Evolutionary conservation across 2,113 vertebrate genomes (phyloP).

Genomic region (Lycocorax pyrrhopterus): DNA sequence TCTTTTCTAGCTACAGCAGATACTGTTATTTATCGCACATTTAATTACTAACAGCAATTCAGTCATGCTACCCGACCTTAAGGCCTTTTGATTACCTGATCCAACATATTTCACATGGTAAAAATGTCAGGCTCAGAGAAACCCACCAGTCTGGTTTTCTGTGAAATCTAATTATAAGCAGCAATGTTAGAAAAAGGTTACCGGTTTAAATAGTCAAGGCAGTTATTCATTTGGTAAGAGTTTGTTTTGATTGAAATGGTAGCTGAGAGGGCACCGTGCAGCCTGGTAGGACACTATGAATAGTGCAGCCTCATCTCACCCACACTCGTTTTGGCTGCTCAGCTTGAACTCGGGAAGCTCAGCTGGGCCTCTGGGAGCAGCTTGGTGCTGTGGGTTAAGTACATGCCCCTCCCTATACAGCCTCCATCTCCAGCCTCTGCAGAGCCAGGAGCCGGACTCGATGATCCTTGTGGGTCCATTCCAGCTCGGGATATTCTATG

Average conservation of each 20-base stretch:
- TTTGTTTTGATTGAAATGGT: not conserved
- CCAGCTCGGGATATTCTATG: not conserved
- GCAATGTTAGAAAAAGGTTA: not conserved
- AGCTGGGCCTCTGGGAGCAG: not conserved
- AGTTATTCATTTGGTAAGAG: not conserved
- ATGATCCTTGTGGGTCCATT: not conserved
- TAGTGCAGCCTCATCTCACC: not conserved
- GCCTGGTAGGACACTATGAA: not conserved
- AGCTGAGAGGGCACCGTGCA: not conserved
- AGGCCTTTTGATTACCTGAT: constrained; percentile 41
- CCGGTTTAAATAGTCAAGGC: not conserved
- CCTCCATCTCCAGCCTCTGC: not conserved
- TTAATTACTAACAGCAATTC: constrained; percentile 52
- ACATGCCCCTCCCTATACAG: fast-evolving
- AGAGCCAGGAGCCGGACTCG: not conserved
- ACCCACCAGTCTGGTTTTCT: not conserved
- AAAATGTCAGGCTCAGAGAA: constrained; percentile 27
- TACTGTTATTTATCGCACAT: constrained; percentile 21
- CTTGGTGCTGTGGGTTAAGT: fast-evolving
- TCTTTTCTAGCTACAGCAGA: constrained; percentile 24
- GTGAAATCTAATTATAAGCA: constrained; percentile 50
- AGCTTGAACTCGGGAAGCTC: not conserved
- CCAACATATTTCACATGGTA: constrained; percentile 40
- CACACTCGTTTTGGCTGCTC: not conserved
- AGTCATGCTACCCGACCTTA: constrained; percentile 39